Base-by-base conservation (phyloP, 30 jellyfish, hydroid and myxozoan genomes). In the Clytia hemisphaerica region DNA sequence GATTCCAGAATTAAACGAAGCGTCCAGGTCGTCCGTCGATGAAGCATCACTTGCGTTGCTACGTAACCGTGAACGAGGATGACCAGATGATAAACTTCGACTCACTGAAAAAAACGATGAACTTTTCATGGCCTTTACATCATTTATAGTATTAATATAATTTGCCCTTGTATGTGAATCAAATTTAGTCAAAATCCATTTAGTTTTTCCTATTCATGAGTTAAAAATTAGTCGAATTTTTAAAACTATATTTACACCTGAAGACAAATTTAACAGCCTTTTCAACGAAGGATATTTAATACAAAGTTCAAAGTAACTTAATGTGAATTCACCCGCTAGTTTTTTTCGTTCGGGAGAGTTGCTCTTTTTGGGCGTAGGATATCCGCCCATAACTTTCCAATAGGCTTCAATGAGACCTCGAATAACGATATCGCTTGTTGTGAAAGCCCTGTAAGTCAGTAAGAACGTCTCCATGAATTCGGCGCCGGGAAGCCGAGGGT, bases 401-500 rank as follows among this genome's bases (percentile, higher is more conserved):
- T 84, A 84, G 63, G 77, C 88, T 24, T 35, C 63, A 37, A 84
- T 72, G 38, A 84, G 78, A 25, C 87, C 85, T 57, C 71, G 82
- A 66, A 84, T 32, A 16, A 87, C 94, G 16, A 37, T 42, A 37
- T 73, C 69, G n/a, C 86, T 92, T 48, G 78, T 61, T 14, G 97
- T 73, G 61, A 87, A 87, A 37, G 78, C 74, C 26, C 97, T 77
- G 49, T 87, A 87, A 38, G 97, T 87, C 48, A 87, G 74, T 31
- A 87, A 49, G 67, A 87, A 87, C 45, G 97, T 87, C 38, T 87
- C 97, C 92, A 83, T 87, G 36, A 68, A 87, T 32, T 87, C 97
- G 27, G 92, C 76, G n/a, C 94, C 97, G 6, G 97, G 97, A 6
- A 87, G 70, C 14, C 97, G 79, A 6, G 97, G 97, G 50, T 87